Conservation (phyloP, 2,888 invertebrate species). For the Scaptomyza polygonia region DNA sequence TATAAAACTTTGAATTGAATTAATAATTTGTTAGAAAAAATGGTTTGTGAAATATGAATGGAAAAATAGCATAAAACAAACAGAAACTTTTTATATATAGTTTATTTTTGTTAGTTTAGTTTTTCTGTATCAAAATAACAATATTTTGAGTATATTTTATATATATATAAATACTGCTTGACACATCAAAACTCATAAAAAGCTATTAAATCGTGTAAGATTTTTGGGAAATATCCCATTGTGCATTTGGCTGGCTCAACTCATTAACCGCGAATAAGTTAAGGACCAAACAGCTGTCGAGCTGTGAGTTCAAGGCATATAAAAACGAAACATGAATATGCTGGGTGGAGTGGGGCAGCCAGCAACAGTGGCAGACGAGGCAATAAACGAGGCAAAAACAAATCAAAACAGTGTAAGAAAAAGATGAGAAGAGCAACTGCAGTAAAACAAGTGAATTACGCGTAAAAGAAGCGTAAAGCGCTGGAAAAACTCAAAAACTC, state of each 20-base stretch:
- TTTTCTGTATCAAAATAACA: too few relatives aligned
- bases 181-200: too few relatives aligned
- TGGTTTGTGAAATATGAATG: too few relatives aligned
- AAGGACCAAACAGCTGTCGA: constrained; percentile 66
- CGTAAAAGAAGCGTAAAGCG: constrained; percentile 38
- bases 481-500: neutral
- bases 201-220: neutral
- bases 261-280: constrained; percentile 62
- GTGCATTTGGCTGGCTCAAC: constrained; percentile 43
- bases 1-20: too few relatives aligned
- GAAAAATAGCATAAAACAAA: too few relatives aligned
- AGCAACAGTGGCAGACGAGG: constrained; percentile 12
- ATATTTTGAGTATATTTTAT: too few relatives aligned
- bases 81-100: too few relatives aligned
- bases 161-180: too few relatives aligned
- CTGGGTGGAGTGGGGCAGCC: constrained; percentile 10
- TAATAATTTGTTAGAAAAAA: too few relatives aligned
- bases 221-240: constrained; percentile 24
- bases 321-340: constrained; percentile 51
- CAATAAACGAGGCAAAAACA: constrained; percentile 52
- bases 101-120: too few relatives aligned
- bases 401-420: constrained; percentile 74
- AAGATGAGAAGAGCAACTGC: constrained; percentile 50
- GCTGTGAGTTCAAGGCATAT: constrained; percentile 34
- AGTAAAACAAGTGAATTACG: constrained; percentile 76